Conservation (phyloP, 2,797 vertebrate species). For the Decapterus maruadsi region DNA sequence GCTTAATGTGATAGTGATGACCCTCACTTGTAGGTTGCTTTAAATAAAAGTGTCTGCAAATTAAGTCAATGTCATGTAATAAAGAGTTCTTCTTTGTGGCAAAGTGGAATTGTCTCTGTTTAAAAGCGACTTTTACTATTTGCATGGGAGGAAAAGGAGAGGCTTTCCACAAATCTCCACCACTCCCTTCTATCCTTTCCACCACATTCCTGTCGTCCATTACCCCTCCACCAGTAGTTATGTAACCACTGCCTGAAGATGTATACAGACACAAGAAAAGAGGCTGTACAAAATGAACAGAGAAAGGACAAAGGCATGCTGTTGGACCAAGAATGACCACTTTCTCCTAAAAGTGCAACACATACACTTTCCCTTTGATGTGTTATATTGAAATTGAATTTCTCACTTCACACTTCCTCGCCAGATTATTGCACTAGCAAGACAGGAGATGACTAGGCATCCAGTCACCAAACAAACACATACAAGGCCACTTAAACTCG, state of each 20-base stretch:
- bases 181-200: conserved; percentile 50
- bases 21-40: too few species aligned
- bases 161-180: conserved; percentile 9
- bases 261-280: neutral
- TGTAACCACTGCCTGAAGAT: conserved; percentile 34
- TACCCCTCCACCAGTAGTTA: conserved; percentile 24
- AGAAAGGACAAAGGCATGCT: accelerated
- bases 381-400: neutral
- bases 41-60: too few species aligned
- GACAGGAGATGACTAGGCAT: neutral
- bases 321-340: neutral
- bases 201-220: conserved; percentile 61
- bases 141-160: neutral
- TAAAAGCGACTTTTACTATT: neutral
- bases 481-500: neutral
- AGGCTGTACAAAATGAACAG: neutral
- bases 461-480: neutral
- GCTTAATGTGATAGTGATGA: too few species aligned
- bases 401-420: neutral
- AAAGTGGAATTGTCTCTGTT: too few species aligned
- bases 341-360: neutral
- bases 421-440: neutral
- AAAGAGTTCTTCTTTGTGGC: too few species aligned
- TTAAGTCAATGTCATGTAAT: too few species aligned
- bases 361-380: neutral